phyloP scores from a whole-genome alignment of 2,113 vertebrate species.

The Halcyon malimbica region DNA sequence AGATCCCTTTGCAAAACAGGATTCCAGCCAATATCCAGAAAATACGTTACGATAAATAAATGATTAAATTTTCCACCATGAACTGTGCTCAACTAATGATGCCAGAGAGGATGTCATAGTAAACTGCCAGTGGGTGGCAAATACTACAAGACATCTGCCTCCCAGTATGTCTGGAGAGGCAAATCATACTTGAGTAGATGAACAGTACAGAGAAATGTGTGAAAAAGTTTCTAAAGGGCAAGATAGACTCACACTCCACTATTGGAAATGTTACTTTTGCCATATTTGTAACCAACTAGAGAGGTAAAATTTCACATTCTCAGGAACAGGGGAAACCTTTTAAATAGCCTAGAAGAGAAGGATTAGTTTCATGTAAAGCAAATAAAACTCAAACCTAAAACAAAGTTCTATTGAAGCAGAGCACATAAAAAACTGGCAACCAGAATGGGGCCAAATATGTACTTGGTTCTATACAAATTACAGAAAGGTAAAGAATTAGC shows the following conservation, averaged over 20 bases:
- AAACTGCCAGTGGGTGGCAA: neutral
- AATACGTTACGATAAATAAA: neutral
- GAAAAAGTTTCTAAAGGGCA: neutral
- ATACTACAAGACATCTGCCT: neutral
- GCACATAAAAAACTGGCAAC: neutral
- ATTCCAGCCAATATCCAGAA: neutral
- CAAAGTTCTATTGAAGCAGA: neutral
- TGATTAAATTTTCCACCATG: neutral
- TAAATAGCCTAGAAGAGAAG: neutral
- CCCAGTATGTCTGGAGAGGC: neutral
- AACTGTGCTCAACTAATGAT: neutral
- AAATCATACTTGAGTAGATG: neutral
- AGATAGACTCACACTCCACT: rapidly evolving
- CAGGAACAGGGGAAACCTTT: neutral
- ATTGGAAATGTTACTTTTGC: neutral
- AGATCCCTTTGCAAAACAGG: neutral
- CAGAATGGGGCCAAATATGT: neutral
- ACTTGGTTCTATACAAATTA: neutral
- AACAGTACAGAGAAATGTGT: neutral
- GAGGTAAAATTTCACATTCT: neutral
- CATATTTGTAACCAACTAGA: neutral
- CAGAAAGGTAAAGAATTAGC: neutral
- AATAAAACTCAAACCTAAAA: neutral
- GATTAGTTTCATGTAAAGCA: neutral
- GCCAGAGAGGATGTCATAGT: neutral